Conservation (phyloP, 2,888 invertebrate genomes). For the Flexamia atlantica region DNA sequence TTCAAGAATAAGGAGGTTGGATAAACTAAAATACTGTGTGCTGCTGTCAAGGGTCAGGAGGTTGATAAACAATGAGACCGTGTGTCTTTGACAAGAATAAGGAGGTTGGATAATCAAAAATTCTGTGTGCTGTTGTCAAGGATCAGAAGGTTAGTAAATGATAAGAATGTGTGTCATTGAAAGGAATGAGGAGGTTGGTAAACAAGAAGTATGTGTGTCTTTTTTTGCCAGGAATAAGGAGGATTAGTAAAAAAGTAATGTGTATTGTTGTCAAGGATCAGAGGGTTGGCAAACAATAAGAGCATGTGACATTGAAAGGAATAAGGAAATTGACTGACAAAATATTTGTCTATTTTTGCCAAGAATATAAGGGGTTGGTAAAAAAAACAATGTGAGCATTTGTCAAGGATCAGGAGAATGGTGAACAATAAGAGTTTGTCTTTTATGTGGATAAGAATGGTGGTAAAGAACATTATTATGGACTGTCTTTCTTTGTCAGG, state of each 20-base stretch:
- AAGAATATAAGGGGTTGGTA: constrained; percentile 73
- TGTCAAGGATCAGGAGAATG: too few species aligned
- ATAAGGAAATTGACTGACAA: constrained; percentile 66
- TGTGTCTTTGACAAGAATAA: constrained; percentile 70
- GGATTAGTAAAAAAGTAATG: constrained; percentile 71
- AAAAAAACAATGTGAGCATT: constrained; percentile 72
- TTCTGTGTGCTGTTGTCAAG: constrained; percentile 46
- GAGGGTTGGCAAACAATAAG: constrained; percentile 71
- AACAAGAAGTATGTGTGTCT: constrained; percentile 75
- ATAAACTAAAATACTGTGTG: too few species aligned
- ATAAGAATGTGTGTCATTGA: too few species aligned
- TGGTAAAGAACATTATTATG: too few species aligned
- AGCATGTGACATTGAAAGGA: constrained; percentile 69
- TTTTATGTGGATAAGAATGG: too few species aligned
- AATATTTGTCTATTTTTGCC: constrained; percentile 52
- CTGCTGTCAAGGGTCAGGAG: constrained; percentile 50
- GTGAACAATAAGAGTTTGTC: too few species aligned
- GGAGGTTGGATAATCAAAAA: constrained; percentile 65
- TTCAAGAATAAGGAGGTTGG: too few species aligned
- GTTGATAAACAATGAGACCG: constrained; percentile 73
- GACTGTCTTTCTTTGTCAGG: too few species aligned
- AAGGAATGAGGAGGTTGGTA: too few species aligned
- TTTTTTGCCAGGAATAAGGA: too few species aligned
- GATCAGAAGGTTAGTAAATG: constrained; percentile 74
- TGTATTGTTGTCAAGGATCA: constrained; percentile 72